A percentile compares a stretch with the other conserved stretches of the same genome.
Evolutionary conservation across 2,113 vertebrate genomes (phyloP).

Genomic region (Elaphurus davidianus): DNA sequence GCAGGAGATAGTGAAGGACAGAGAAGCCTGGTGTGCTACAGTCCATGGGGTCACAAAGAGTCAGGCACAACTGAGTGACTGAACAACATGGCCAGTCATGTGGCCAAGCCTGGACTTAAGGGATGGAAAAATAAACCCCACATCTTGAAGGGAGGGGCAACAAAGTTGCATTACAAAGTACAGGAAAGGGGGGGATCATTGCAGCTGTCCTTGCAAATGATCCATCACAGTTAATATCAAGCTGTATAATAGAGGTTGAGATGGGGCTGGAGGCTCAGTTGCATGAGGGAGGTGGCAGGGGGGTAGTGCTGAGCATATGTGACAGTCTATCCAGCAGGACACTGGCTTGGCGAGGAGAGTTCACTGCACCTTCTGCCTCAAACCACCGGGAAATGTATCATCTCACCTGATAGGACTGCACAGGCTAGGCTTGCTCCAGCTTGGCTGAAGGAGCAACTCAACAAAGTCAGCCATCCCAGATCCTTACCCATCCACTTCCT

Average conservation of each 20-base stretch:
- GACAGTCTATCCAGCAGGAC: not conserved
- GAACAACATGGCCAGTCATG: not conserved
- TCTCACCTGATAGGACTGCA: not conserved
- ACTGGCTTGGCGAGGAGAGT: not conserved
- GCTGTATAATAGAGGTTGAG: not conserved
- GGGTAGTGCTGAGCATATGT: not conserved
- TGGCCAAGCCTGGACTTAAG: not conserved
- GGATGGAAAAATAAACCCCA: not conserved
- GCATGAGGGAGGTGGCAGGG: not conserved
- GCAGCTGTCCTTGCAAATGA: not conserved
- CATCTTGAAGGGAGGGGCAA: not conserved
- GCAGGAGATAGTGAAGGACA: not conserved
- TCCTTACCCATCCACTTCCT: not conserved
- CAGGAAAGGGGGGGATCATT: not conserved
- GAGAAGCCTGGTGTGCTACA: not conserved
- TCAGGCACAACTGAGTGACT: accelerated
- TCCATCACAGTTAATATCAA: not conserved
- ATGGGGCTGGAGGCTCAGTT: not conserved
- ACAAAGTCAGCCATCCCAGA: not conserved
- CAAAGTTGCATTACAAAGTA: not conserved
- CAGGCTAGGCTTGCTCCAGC: not conserved
- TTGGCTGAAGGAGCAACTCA: not conserved
- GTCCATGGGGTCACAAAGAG: not conserved
- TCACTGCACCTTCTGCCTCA: not conserved
- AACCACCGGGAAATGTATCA: not conserved